Evolutionary conservation across 35 echinoderm and acorn worm genomes (phyloP).

Genomic region (Nesometra sesokonis): DNA sequence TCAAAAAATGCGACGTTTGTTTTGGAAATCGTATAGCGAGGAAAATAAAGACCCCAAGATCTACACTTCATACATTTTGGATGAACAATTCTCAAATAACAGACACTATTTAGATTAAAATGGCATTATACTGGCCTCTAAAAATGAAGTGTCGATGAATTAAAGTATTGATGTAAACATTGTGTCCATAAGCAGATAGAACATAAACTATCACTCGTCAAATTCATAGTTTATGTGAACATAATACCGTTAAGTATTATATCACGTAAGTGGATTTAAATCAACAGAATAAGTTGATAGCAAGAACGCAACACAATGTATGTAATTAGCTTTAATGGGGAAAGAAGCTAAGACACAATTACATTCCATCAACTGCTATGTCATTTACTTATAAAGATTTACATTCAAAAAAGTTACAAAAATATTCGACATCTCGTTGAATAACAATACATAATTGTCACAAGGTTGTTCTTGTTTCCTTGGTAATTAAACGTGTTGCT

Average conservation of each 20-base stretch:
- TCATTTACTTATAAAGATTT: not conserved
- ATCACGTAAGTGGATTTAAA: not conserved
- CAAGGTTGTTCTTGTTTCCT: not conserved
- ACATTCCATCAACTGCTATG: not conserved
- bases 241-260: not conserved
- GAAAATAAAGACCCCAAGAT: not conserved
- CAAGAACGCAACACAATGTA: not conserved
- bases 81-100: not conserved
- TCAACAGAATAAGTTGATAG: not conserved
- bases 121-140: not conserved
- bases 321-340: not conserved
- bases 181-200: not conserved
- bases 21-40: not conserved
- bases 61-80: not conserved
- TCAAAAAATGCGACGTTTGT: not conserved
- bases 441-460: not conserved
- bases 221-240: not conserved
- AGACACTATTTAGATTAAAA: not conserved
- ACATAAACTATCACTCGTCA: not conserved
- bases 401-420: not conserved
- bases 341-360: not conserved
- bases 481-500: not conserved
- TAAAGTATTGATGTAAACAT: not conserved
- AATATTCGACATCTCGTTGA: not conserved
- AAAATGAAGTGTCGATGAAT: not conserved